Conservation (phyloP, 35 echinoderm and acorn worm species). For the Apostichopus japonicus region DNA sequence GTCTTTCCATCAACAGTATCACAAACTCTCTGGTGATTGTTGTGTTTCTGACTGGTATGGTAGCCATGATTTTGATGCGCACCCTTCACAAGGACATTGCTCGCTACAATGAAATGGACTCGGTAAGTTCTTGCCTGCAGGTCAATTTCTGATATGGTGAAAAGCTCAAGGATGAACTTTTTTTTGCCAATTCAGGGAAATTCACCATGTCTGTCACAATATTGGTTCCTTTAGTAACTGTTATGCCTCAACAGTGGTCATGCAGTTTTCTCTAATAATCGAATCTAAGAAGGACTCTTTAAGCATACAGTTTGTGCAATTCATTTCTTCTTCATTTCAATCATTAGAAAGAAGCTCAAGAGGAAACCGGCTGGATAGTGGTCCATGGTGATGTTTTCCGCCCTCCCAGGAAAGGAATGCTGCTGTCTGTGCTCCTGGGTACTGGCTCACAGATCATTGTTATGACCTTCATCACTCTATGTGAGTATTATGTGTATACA, state of each 20-base stretch:
- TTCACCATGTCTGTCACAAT: no score
- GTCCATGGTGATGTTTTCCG: constrained; percentile 97
- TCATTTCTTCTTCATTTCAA: neutral
- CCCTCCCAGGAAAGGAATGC: constrained; percentile 89
- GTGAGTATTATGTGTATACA: constrained; percentile 50
- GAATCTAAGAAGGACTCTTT: no score
- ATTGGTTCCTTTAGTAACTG: no score
- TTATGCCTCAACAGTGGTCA: no score
- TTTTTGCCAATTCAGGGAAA: no score
- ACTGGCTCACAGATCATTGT: constrained; percentile 90
- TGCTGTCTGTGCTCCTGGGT: constrained; percentile 89
- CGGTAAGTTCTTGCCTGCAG: constrained; percentile 62
- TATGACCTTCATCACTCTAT: constrained; percentile 95
- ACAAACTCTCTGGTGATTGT: constrained; percentile 99
- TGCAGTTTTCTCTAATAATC: no score
- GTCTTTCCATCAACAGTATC: constrained; percentile 67
- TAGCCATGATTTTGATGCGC: constrained; percentile 97
- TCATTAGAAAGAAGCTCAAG: constrained; percentile 93
- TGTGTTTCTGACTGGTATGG: constrained; percentile 96
- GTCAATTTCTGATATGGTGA: neutral
- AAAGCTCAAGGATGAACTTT: no score
- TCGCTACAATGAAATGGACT: constrained; percentile 94
- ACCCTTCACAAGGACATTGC: constrained; percentile 98
- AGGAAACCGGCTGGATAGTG: constrained; percentile 99
- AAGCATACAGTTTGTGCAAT: no score